Conservation (phyloP, 2,113 vertebrate genomes). For the Passer domesticus region DNA sequence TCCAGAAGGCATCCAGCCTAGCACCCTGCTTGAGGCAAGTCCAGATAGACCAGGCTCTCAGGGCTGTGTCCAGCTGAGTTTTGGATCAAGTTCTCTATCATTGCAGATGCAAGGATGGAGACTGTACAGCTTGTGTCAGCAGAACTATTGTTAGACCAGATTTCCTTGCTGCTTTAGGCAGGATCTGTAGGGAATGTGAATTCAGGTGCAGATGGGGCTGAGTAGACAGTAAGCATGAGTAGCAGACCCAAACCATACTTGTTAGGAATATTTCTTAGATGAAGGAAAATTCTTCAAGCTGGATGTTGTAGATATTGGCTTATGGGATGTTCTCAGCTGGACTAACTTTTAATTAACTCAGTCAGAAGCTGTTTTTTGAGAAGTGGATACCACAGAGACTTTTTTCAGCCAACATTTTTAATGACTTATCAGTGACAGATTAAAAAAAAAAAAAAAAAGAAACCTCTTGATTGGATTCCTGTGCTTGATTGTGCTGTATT, state of each 20-base stretch:
- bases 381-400: background rate
- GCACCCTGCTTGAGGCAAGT: background rate
- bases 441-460: background rate
- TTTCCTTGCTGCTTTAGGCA: background rate
- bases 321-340: conserved; percentile 4
- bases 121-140: background rate
- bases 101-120: background rate
- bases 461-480: background rate
- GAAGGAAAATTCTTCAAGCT: background rate
- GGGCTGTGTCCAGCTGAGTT: background rate
- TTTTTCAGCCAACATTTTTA: conserved; percentile 8
- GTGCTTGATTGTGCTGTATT: background rate
- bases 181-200: background rate
- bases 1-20: background rate
- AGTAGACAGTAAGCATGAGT: background rate
- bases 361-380: background rate
- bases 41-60: background rate
- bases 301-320: background rate
- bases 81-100: background rate
- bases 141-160: background rate
- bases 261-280: background rate
- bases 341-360: conserved; percentile 38
- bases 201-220: background rate
- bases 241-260: background rate
- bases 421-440: conserved; percentile 13